Percentiles rank a stretch among this genome's conserved stretches.
These are phyloP conservation scores for Prunella fulvescens DNA, from an alignment of 2,113 vertebrate genomes.

Conservation along the genomic window DNA sequence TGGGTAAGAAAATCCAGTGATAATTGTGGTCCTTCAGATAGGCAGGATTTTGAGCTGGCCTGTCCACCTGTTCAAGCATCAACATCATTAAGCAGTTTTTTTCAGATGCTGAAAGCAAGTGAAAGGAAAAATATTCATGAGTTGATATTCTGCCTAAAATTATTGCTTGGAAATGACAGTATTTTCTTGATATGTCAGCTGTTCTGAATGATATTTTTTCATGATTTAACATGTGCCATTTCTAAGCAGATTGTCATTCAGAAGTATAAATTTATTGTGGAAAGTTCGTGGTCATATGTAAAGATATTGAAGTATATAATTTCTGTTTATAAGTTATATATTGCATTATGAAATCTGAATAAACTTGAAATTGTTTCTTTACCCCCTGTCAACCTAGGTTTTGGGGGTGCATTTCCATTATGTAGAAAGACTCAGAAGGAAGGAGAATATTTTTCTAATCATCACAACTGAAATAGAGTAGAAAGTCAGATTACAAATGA, in stretches of 20 bases:
- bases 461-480: not conserved
- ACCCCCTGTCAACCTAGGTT: not conserved
- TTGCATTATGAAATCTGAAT: not conserved
- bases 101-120: not conserved
- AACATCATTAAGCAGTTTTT: not conserved
- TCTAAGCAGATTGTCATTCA: not conserved
- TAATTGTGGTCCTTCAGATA: not conserved
- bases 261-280: not conserved
- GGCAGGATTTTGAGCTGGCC: not conserved
- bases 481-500: not conserved
- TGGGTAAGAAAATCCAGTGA: constrained; percentile 75
- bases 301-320: not conserved
- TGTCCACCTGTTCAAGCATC: not conserved
- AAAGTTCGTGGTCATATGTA: not conserved
- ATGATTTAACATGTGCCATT: not conserved
- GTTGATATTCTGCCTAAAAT: not conserved
- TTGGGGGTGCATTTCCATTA: not conserved
- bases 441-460: not conserved
- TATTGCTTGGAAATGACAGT: not conserved
- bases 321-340: not conserved
- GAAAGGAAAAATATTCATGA: not conserved
- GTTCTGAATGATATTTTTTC: not conserved
- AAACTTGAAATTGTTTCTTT: not conserved
- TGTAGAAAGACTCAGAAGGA: not conserved
- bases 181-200: not conserved